Base-by-base conservation (phyloP, 2,888 invertebrate species). In the Platerodrilus igneus region DNA sequence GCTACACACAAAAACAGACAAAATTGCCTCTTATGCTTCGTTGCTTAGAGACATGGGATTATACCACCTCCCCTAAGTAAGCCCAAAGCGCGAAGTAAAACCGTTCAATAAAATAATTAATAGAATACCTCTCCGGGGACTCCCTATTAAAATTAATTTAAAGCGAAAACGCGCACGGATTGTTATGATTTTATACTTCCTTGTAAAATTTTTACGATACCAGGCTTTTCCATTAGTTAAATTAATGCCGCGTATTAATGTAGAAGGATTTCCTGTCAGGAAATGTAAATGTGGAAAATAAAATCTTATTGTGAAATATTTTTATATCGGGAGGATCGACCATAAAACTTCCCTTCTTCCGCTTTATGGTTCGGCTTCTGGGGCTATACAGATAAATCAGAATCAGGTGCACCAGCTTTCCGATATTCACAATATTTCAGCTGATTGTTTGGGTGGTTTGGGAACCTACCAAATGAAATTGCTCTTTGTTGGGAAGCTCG, bases 101-200 rank as follows among this genome's bases (percentile, higher is more conserved):
- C 54, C 61, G 61, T 58, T 63, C 66, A 59, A 65, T 66, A 65
- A 66, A 65, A 65, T 65, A 65, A 66, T 66, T 66, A 66, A 66
- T 65, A 64, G 64, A 37, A 35, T 17, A 52, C 57, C 57, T 54
- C 60, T 58, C 57, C 33, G 50, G 58, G 58, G 48, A 44, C 46
- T 44, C 47, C 41, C 44, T 48, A 50, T 52, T 52, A 50, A 50
- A 47, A 50, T 39, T 39, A 32, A 44, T 26, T 35, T 28, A 39
- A 27, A 44, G 39, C 32, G 38, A 31, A 43, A 43, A 35, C 35
- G n/a, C n/a, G n/a, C n/a, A 25, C 18, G 20, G 17, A 38, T 21
- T 35, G 32, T 23, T 34, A 30, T 29, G 23, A 26, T 17, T 37
- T 37, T 36, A 38, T 38, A 30, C 27, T 41, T 22, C 26, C 22